phyloP scores from a whole-genome alignment of 2,888 invertebrate genomes.

The Pachydiplax longipennis region DNA sequence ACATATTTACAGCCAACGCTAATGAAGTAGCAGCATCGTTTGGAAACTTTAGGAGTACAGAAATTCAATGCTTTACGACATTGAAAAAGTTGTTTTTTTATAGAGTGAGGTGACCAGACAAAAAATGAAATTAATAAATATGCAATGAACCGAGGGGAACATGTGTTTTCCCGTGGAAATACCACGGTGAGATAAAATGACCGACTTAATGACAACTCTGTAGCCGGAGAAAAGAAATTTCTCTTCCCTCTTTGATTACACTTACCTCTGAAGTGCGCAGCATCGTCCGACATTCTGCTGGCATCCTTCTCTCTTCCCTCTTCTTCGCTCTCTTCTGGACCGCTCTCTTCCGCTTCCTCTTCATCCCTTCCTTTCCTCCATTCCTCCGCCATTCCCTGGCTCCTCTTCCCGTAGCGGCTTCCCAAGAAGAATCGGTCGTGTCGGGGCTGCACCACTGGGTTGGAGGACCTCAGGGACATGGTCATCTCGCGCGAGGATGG shows the following conservation, averaged over 20 bases:
- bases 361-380: constrained; percentile 38
- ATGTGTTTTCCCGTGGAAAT: not conserved
- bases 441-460: constrained; percentile 53
- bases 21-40: too few relatives aligned
- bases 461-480: constrained; percentile 6
- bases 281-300: not conserved
- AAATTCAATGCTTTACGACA: too few relatives aligned
- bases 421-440: constrained; percentile 61
- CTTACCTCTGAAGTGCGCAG: not conserved
- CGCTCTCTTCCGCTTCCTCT: not conserved
- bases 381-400: constrained; percentile 39
- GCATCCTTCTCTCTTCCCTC: not conserved
- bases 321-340: not conserved
- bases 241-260: not conserved
- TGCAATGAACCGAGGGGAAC: too few relatives aligned
- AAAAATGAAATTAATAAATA: too few relatives aligned
- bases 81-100: too few relatives aligned
- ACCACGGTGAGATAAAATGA: not conserved
- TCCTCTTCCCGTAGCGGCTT: constrained; percentile 61
- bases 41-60: too few relatives aligned
- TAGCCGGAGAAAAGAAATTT: not conserved
- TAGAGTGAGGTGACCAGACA: too few relatives aligned
- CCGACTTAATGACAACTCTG: not conserved
- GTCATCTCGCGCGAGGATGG: not conserved
- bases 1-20: too few relatives aligned